A percentile compares a stretch with the other conserved stretches of the same genome.
Evolutionary conservation across 1,140 invertebrate species (phyloP).

Genomic region (Drosophila watanabei): DNA sequence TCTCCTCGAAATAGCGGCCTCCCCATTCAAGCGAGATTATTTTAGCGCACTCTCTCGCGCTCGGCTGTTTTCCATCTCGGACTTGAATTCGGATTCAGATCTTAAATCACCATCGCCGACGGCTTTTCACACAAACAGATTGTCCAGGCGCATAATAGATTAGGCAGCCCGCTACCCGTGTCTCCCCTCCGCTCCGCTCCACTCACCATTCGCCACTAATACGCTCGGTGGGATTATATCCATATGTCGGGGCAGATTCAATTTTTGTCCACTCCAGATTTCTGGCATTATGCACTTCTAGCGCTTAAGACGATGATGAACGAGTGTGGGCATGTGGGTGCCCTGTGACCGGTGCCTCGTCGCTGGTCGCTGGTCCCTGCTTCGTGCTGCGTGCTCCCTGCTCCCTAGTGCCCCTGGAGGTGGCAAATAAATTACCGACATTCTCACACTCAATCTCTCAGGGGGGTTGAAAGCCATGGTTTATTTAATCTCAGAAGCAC

Average conservation of each 20-base stretch:
- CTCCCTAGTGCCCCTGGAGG: not conserved
- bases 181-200: not conserved
- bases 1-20: constrained; percentile 50
- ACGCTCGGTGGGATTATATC: constrained; percentile 41
- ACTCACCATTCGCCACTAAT: constrained; percentile 26
- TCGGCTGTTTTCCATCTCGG: constrained; percentile 50
- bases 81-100: constrained; percentile 23
- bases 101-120: constrained; percentile 68
- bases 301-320: constrained; percentile 38
- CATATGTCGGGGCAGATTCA: constrained; percentile 44
- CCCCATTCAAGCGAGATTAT: constrained; percentile 65
- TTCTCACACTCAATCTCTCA: constrained; percentile 20
- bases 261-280: constrained; percentile 48
- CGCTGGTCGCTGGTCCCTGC: not conserved
- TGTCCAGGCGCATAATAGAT: constrained; percentile 52
- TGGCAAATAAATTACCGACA: constrained; percentile 33
- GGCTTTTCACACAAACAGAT: constrained; percentile 64
- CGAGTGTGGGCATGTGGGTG: constrained; percentile 31
- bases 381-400: not conserved
- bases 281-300: constrained; percentile 46
- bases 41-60: constrained; percentile 63
- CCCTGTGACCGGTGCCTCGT: not conserved
- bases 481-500: constrained; percentile 20
- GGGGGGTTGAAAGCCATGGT: constrained; percentile 4
- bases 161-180: constrained; percentile 48